Evolutionary conservation across 2,888 invertebrate species (phyloP), one percentile per base, ranked within the genome.

Genomic region (Drosophila antonietae): DNA sequence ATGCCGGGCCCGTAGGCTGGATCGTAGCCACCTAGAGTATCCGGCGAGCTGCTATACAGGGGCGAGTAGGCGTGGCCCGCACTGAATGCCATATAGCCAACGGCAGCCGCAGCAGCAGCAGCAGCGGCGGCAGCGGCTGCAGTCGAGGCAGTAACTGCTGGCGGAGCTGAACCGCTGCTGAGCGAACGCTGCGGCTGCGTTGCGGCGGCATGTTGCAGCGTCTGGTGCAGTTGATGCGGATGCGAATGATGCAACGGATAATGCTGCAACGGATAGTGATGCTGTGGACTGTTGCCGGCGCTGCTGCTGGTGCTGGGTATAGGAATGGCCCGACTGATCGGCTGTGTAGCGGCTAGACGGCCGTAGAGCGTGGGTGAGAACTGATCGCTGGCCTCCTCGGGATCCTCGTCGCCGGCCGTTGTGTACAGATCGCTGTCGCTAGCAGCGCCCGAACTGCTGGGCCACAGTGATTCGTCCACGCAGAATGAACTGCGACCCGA

Each of bases 21-120:
- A 86, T 92, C 92, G 56, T 91, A 92, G 67, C 10, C 31, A 12
- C 58, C 33, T 0, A 75, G 59, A 0, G 81, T 78, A 6, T 90
- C 90, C 39, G 91, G 92, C 7, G 91, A 90, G 52, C 90, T 87
- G 78, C 80, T 80, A 68, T 88, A 91, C 68, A 91, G 90, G 1
- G 93, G 91, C n/a, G 91, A 91, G 56, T 90, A 90, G 8, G 87
- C 75, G 73, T 83, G 92, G 69, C 92, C 90, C 31, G 91, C 91
- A 73, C 92, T 92, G 31, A 83, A 89, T 0, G 91, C 89, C 67
- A 89, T 73, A 15, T 80, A 81, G 9, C 75, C 79, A 1, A 78
- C 78, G n/a, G 77, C 73, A 23, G 79, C 78, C 2, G 75, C 77
- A 2, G 66, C 78, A 10, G 78, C 65, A 0, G 75, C 65, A 0